Evolutionary conservation across 2,113 vertebrate genomes (phyloP).

Genomic region (Empidonax alnorum): DNA sequence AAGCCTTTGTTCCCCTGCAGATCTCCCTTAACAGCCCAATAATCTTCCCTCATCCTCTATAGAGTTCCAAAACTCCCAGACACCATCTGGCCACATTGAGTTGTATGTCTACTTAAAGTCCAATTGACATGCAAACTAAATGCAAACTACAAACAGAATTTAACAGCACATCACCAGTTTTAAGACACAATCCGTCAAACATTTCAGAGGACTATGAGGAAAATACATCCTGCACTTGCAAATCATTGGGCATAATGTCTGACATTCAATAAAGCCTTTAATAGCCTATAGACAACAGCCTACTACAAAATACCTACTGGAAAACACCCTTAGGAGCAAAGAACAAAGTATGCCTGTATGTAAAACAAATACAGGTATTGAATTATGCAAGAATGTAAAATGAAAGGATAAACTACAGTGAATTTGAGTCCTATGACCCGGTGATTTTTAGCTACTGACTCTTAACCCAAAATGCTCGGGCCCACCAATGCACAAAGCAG

Average conservation of each 20-base stretch:
- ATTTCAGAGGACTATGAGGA: conserved; percentile 49
- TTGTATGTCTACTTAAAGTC: conserved; percentile 67
- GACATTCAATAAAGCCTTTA: conserved; percentile 18
- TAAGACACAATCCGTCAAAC: conserved; percentile 70
- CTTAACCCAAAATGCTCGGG: not conserved
- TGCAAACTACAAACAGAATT: conserved; percentile 71
- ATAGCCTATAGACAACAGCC: not conserved
- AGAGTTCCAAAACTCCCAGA: conserved; percentile 71
- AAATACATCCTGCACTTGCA: conserved; percentile 48
- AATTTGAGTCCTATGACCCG: not conserved
- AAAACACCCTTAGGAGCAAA: conserved; percentile 19
- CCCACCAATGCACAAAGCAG: not conserved
- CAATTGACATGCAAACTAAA: conserved; percentile 76
- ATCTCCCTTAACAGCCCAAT: conserved; percentile 56
- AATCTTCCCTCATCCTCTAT: conserved; percentile 58
- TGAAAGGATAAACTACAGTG: not conserved
- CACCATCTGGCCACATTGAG: conserved; percentile 72
- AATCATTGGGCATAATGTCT: conserved; percentile 41
- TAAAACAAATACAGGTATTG: not conserved
- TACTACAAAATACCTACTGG: not conserved
- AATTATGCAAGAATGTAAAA: conserved; percentile 11
- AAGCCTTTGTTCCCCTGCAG: conserved; percentile 53
- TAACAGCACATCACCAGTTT: conserved; percentile 69
- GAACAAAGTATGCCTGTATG: not conserved
- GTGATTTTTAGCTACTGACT: not conserved